A percentile compares a stretch with the other conserved stretches of the same genome.
These are phyloP conservation scores for Lytechinus variegatus DNA, from an alignment of 35 echinoderm and acorn worm species.

Conservation along the genomic window DNA sequence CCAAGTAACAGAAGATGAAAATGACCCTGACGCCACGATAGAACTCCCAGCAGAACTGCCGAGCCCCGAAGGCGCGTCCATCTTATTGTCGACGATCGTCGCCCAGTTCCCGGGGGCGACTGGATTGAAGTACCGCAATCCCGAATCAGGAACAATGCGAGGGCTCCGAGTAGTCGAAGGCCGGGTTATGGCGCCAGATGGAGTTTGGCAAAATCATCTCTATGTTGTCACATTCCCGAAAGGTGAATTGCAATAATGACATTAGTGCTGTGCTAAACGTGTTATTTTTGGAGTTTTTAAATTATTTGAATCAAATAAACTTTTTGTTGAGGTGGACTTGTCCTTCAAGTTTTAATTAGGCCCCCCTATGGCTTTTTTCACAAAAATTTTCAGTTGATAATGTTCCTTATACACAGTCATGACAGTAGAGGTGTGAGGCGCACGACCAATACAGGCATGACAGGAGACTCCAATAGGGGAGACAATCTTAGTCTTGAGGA, in stretches of 20 bases:
- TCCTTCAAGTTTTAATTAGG: too few relatives aligned
- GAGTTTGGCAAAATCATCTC: constrained; percentile 70
- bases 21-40: constrained; percentile 81
- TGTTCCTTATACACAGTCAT: too few relatives aligned
- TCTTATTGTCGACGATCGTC: constrained; percentile 83
- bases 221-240: constrained; percentile 91
- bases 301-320: too few relatives aligned
- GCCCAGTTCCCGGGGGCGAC: constrained; percentile 91
- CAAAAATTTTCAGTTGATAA: too few relatives aligned
- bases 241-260: constrained; percentile 12
- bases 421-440: too few relatives aligned
- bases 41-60: constrained; percentile 83
- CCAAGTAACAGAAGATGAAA: constrained; percentile 39
- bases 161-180: constrained; percentile 83
- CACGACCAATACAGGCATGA: too few relatives aligned
- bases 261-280: neutral
- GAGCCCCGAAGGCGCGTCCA: constrained; percentile 65
- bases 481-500: too few relatives aligned
- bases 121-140: constrained; percentile 91
- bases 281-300: too few relatives aligned
- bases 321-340: too few relatives aligned
- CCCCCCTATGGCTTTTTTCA: too few relatives aligned
- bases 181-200: constrained; percentile 78
- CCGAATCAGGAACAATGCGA: constrained; percentile 74
- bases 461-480: too few relatives aligned